These are phyloP conservation scores for Melitaea cinxia DNA, from an alignment of 1,140 invertebrate species.

Conservation along the genomic window DNA sequence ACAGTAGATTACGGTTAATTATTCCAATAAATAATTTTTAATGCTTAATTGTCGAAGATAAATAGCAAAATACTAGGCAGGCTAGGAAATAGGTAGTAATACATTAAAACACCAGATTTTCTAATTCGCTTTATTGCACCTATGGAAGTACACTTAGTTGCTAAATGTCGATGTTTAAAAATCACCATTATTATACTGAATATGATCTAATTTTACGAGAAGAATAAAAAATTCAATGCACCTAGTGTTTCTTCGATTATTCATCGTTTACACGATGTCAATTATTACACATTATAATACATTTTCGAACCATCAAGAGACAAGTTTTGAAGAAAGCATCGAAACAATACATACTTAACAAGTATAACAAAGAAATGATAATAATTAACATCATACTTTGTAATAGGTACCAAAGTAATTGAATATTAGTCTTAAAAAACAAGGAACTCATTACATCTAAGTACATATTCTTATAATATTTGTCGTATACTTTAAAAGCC, in stretches of 20 bases:
- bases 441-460: constrained; percentile 79
- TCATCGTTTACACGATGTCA: constrained; percentile 28
- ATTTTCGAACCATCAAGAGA: constrained; percentile 21
- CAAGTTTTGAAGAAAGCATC: constrained; percentile 17
- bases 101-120: constrained; percentile 47
- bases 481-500: constrained; percentile 81
- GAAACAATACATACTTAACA: constrained; percentile 18
- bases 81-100: constrained; percentile 12
- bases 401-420: constrained; percentile 50
- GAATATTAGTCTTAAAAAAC: constrained; percentile 45
- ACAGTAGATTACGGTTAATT: too few species aligned
- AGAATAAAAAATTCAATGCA: constrained; percentile 26
- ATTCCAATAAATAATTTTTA: too few species aligned
- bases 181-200: constrained; percentile 35
- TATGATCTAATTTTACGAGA: constrained; percentile 26
- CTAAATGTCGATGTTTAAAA: constrained; percentile 64
- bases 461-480: constrained; percentile 78
- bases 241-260: constrained; percentile 13
- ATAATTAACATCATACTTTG: constrained; percentile 29
- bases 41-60: too few species aligned
- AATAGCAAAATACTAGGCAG: too few species aligned
- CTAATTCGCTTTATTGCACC: constrained; percentile 78
- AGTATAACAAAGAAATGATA: constrained; percentile 11
- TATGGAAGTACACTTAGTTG: constrained; percentile 77
- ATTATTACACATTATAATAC: constrained; percentile 22